A percentile compares a stretch with the other conserved stretches of the same genome.
phyloP scores from a whole-genome alignment of 1,140 invertebrate species.

The Varroa destructor region DNA sequence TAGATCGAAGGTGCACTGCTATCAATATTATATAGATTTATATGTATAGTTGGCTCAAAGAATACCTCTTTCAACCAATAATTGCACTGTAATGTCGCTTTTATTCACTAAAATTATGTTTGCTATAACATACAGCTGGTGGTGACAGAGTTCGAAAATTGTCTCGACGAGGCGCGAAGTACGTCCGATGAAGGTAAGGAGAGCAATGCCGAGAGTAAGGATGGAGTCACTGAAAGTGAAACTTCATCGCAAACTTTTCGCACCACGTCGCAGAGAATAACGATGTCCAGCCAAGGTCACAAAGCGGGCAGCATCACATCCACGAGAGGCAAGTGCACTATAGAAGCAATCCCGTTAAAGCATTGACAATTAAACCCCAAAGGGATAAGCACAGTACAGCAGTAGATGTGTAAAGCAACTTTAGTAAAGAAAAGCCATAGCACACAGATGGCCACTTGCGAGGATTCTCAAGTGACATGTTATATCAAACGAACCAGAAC shows the following conservation, averaged over 20 bases:
- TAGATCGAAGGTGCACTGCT: too few relatives aligned
- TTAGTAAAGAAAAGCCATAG: too few relatives aligned
- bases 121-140: not conserved
- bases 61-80: too few relatives aligned
- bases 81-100: too few relatives aligned
- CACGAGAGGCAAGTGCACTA: not conserved
- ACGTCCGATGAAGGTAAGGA: slow-evolving; percentile 19
- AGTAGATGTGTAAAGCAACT: not conserved
- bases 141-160: slow-evolving; percentile 25
- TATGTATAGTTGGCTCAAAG: too few relatives aligned
- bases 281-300: not conserved
- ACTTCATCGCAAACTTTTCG: not conserved
- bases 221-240: not conserved
- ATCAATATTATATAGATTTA: too few relatives aligned
- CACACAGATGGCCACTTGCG: too few relatives aligned
- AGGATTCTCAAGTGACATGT: too few relatives aligned
- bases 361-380: not conserved
- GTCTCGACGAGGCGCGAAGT: not conserved
- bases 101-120: too few relatives aligned
- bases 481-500: too few relatives aligned
- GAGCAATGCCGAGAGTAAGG: not conserved
- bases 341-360: not conserved
- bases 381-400: not conserved
- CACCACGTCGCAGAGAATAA: not conserved
- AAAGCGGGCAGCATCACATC: not conserved